Conservation (phyloP, 2,888 invertebrate species). For the Phaonia tiefii region DNA sequence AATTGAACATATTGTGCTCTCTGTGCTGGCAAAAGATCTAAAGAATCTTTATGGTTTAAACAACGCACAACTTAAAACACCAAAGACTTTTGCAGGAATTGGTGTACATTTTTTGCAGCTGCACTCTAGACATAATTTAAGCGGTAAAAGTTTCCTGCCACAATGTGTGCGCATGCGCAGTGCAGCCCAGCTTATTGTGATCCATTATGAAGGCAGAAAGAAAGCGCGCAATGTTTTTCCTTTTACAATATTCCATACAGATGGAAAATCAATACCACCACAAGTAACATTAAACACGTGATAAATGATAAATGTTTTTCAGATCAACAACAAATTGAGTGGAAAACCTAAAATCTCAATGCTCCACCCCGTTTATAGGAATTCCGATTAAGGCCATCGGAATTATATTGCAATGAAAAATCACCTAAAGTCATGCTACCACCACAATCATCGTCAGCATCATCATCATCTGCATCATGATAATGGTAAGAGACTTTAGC, state of each 20-base stretch:
- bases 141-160: slow-evolving; percentile 53
- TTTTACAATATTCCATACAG: not conserved
- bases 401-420: slow-evolving; percentile 43
- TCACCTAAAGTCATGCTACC: slow-evolving; percentile 59
- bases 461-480: slow-evolving; percentile 26
- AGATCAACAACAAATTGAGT: too few species aligned
- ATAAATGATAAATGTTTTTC: slow-evolving; percentile 9
- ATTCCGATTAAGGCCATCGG: too few species aligned
- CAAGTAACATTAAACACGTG: not conserved
- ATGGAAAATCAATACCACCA: slow-evolving; percentile 44
- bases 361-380: not conserved
- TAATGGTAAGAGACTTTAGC: slow-evolving; percentile 29
- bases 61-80: not conserved
- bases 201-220: slow-evolving; percentile 29
- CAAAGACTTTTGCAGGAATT: slow-evolving; percentile 13
- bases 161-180: not conserved
- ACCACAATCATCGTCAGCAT: not conserved
- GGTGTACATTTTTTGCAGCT: slow-evolving; percentile 31
- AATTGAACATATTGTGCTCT: not conserved
- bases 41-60: not conserved
- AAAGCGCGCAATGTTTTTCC: slow-evolving; percentile 13
- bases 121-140: slow-evolving; percentile 32
- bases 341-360: too few species aligned
- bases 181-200: slow-evolving; percentile 14
- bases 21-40: not conserved